These are phyloP conservation scores for Parnassius apollo DNA, from an alignment of 2,888 invertebrate species.

Conservation along the genomic window DNA sequence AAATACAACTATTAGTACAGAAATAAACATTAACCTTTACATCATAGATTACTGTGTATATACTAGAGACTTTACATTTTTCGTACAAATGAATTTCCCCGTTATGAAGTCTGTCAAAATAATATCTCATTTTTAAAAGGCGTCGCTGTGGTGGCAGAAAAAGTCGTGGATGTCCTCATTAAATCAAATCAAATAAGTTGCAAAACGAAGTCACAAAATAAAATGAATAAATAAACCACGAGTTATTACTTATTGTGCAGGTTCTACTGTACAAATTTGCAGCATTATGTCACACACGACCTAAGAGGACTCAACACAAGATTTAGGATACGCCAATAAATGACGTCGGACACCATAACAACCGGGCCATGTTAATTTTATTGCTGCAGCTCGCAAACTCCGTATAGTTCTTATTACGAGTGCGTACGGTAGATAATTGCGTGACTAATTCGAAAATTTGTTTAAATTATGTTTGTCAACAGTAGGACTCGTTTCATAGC, in stretches of 20 bases:
- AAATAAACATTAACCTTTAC: too few relatives aligned
- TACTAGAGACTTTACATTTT: too few relatives aligned
- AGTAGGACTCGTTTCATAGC: conserved; percentile 37
- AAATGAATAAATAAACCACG: not conserved
- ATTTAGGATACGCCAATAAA: conserved; percentile 30
- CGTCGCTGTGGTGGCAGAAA: too few relatives aligned
- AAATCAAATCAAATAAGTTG: too few relatives aligned
- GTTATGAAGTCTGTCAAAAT: too few relatives aligned
- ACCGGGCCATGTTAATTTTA: conserved; percentile 15
- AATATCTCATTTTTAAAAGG: too few relatives aligned
- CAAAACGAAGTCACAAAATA: too few relatives aligned
- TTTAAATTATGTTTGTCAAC: conserved; percentile 4
- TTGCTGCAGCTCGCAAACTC: not conserved
- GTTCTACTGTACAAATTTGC: conserved; percentile 1
- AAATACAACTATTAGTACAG: too few relatives aligned
- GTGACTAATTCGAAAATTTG: conserved; percentile 9
- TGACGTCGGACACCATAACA: conserved; percentile 32
- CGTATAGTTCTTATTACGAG: conserved; percentile 7
- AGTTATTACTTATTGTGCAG: conserved; percentile 3
- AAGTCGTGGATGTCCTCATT: too few relatives aligned
- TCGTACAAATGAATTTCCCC: too few relatives aligned
- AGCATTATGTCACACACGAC: conserved; percentile 25
- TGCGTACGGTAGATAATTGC: conserved; percentile 32
- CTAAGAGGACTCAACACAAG: conserved; percentile 27
- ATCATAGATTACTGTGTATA: too few relatives aligned